Base-by-base conservation (phyloP, 2,113 vertebrate species). In the Girardinichthys multiradiatus region DNA sequence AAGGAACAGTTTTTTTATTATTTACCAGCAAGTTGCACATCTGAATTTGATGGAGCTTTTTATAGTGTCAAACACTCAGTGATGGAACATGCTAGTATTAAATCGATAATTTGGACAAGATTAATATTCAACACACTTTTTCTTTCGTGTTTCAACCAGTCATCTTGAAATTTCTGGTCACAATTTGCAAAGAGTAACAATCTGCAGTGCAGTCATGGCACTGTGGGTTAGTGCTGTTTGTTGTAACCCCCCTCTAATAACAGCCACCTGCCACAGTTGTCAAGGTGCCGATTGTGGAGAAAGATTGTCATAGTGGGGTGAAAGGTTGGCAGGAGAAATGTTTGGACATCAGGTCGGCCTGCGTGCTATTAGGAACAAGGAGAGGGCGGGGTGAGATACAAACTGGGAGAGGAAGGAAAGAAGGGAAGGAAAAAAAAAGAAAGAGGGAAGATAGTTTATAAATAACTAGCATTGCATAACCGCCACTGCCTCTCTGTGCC, bases 391-490 rank as follows among this genome's bases (percentile, higher is more conserved):
- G 68, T 24, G 68, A 70, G 71, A 63, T 57, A 70, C 24, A 30
- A 62, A 61, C 57, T 67, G 57, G n/a, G 69, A 58, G 72, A 58
- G 76, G 78, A 76, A 75, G 70, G 64, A 42, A 64, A 64, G n/a
- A 68, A 76, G 58, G 64, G 70, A 30, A 45, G 57, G 57, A 17
- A 29, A 33, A 74, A 72, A 64, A 72, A 45, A 31, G 48, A 82
- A 79, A 57, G 67, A 72, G 78, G 61, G 83, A 77, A 69, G 80
- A 80, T 70, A 86, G 83, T 90, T 93, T 93, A 94, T 94, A 94
- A 93, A 94, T 94, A 94, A 90, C 92, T 68, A 76, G 61, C 35
- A 70, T 94, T 94, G 88, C 89, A 74, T 94, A 93, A 93, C 90
- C 4, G 62, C 64, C 77, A 66, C 80, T 82, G 85, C 73, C 82